Conservation (phyloP, 2,113 vertebrate genomes). For the Lamprologus ornatipinnis region DNA sequence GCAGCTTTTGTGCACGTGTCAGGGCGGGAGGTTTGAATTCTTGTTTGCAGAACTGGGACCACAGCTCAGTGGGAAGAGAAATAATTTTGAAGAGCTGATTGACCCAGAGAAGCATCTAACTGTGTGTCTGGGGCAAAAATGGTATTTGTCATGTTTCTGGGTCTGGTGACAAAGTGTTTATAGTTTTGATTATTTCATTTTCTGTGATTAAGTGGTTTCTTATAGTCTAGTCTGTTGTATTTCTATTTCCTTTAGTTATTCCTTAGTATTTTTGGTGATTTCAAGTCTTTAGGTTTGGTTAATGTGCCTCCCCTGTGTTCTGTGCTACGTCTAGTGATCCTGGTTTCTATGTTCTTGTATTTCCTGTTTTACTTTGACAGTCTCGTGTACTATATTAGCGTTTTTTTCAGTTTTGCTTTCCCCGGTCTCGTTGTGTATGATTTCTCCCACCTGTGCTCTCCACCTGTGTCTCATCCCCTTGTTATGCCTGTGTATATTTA, state of each 20-base stretch:
- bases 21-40: background rate
- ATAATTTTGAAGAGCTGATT: background rate
- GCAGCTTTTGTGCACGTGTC: rapidly evolving
- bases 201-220: background rate
- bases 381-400: rapidly evolving
- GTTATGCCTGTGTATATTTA: background rate
- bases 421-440: rapidly evolving
- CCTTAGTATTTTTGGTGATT: background rate
- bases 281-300: background rate
- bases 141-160: background rate
- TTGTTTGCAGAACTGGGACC: background rate
- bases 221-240: background rate
- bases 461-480: background rate
- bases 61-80: rapidly evolving
- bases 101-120: background rate
- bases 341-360: background rate
- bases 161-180: background rate
- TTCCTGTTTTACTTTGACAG: background rate
- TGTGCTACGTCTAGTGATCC: background rate
- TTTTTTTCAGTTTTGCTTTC: background rate
- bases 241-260: background rate
- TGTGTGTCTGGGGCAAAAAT: background rate
- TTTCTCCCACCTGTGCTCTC: background rate
- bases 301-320: background rate
- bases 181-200: rapidly evolving